These are phyloP conservation scores for Ginglymostoma cirratum DNA, from an alignment of 2,113 vertebrate species.

Conservation along the genomic window DNA sequence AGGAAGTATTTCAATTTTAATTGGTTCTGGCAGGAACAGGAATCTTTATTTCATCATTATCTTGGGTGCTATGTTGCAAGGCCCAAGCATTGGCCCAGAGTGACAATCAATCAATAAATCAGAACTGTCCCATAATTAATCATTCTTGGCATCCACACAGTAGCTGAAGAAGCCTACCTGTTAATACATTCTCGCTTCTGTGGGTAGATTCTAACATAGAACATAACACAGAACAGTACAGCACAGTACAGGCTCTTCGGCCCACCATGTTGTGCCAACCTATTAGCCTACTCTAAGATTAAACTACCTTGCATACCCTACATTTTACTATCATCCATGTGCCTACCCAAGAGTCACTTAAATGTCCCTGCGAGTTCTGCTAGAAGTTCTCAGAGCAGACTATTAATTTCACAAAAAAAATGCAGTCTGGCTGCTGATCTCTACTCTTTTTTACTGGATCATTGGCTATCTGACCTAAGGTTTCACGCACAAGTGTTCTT, in stretches of 20 bases:
- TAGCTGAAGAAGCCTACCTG: neutral
- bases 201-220: too few species aligned
- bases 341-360: too few species aligned
- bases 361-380: neutral
- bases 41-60: neutral
- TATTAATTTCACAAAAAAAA: neutral
- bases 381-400: neutral
- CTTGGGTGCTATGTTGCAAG: neutral
- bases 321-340: too few species aligned
- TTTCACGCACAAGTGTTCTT: neutral
- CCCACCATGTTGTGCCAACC: too few species aligned
- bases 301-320: too few species aligned
- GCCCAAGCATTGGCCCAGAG: neutral
- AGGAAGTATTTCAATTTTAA: neutral
- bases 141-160: neutral
- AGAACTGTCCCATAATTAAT: neutral
- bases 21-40: neutral
- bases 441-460: neutral
- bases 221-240: too few species aligned
- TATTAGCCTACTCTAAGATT: too few species aligned
- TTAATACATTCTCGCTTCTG: neutral
- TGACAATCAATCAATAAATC: too few species aligned
- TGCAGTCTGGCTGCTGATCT: neutral
- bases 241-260: too few species aligned
- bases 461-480: neutral